phyloP scores from a whole-genome alignment of 2,797 vertebrate genomes.

The Liparis tanakae region DNA sequence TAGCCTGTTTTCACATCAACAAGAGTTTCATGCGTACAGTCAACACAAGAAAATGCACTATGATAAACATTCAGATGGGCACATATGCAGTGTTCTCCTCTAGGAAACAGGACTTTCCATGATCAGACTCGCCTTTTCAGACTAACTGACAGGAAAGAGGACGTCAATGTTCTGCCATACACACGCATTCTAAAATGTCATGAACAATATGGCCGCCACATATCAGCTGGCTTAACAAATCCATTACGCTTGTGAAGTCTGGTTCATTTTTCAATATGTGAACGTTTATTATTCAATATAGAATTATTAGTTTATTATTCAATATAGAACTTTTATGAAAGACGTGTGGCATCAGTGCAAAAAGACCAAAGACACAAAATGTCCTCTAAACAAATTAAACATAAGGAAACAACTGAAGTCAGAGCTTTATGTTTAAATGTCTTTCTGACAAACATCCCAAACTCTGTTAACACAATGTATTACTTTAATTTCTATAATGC shows the following conservation, averaged over 20 bases:
- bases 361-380: constrained; percentile 23
- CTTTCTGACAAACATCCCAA: background rate
- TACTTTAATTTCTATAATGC: background rate
- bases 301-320: background rate
- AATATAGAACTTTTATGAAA: constrained; percentile 22
- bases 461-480: background rate
- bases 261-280: background rate
- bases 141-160: background rate
- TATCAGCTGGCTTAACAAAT: no score
- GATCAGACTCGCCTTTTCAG: background rate
- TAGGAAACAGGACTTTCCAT: background rate
- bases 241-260: constrained; percentile 1
- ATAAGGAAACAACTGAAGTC: constrained; percentile 3
- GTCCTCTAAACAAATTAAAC: constrained; percentile 8
- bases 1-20: constrained; percentile 61
- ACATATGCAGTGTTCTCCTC: constrained; percentile 1
- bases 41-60: constrained; percentile 39
- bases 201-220: no score
- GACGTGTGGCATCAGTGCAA: constrained; percentile 25
- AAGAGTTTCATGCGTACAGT: constrained; percentile 38
- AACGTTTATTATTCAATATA: no score
- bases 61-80: constrained; percentile 26
- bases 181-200: constrained; percentile 23
- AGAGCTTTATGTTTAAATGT: background rate
- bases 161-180: background rate